Base-by-base conservation (phyloP, 2,888 invertebrate species). In the Xanthorhoe designata region DNA sequence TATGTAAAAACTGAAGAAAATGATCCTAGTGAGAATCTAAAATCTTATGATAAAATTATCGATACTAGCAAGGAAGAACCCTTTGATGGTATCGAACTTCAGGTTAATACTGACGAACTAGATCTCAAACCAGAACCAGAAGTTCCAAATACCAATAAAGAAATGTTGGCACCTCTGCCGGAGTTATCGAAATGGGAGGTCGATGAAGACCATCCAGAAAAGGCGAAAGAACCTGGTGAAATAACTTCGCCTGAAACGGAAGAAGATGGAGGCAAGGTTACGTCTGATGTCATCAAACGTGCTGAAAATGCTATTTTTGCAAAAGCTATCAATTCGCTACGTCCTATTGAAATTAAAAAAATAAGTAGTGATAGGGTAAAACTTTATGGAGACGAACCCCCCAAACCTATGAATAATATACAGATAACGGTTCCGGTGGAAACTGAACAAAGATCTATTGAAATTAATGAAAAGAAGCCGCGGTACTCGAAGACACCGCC, bases 301-400 rank as follows among this genome's bases (percentile, higher is more conserved):
- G 98, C 98, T 1, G 98, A 98, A 90, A 98, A 98, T 84, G 98
- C 97, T 0, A 97, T 98, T 76, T 97, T 98, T 84, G 97, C 98
- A 50, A 97, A 98, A 86, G 97, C 97, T 0, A 96, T 97, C 51
- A 97, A 96, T 79, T 97, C 97, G 0, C 95, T 97, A 53, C 94
- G 96, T 65, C 96, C 96, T 0, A 95, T 96, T 59, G 97, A 97
- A 90, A 96, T 96, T 57, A 96, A 96, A 80, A 96, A 96, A 84
- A 96, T 96, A 58, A 95, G 95, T 72, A 94, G 94, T 65, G 96
- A 96, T 75, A 94, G 96, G n/a, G 93, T 95, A 13, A 96, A 96
- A 81, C 83, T 96, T 32, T 96, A 96, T 80, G 92, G 94, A 4
- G 94, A 94, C 69, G 95, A 91, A 65, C 75, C 73, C 66, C 66